phyloP scores from a whole-genome alignment of 2,888 invertebrate genomes.

The Eilema griseolum region DNA sequence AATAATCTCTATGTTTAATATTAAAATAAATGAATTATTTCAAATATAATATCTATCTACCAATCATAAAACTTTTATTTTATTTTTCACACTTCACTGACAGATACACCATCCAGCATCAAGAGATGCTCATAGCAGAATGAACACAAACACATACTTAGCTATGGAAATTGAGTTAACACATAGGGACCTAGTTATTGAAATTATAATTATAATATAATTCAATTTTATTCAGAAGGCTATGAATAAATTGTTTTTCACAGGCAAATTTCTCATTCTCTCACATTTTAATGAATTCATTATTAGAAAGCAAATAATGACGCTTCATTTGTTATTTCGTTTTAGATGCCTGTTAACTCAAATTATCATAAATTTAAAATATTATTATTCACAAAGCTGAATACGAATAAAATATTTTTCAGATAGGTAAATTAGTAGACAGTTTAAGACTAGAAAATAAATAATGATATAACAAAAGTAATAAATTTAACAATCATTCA shows the following conservation, averaged over 20 bases:
- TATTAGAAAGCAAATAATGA: neutral
- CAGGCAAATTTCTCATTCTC: neutral
- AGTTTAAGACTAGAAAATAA: constrained; percentile 39
- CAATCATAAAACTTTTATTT: constrained; percentile 67
- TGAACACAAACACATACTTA: neutral
- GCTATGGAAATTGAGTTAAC: neutral
- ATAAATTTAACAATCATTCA: constrained; percentile 70
- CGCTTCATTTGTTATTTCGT: neutral
- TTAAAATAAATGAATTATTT: constrained; percentile 78
- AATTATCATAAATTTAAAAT: neutral
- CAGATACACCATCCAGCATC: neutral
- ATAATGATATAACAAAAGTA: constrained; percentile 50
- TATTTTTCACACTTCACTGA: constrained; percentile 30
- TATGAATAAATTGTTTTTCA: neutral
- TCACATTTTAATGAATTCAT: constrained; percentile 1
- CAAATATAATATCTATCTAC: constrained; percentile 84
- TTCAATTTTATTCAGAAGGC: neutral
- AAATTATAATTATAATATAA: neutral
- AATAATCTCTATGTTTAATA: constrained; percentile 84
- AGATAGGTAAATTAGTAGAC: neutral
- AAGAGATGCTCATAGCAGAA: neutral
- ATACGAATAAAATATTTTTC: neutral
- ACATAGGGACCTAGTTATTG: neutral
- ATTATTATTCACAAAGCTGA: neutral
- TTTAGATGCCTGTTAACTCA: neutral